A percentile compares a stretch with the other conserved stretches of the same genome.
Conservation (phyloP, 2,113 vertebrate species). For the Amia ocellicauda region DNA sequence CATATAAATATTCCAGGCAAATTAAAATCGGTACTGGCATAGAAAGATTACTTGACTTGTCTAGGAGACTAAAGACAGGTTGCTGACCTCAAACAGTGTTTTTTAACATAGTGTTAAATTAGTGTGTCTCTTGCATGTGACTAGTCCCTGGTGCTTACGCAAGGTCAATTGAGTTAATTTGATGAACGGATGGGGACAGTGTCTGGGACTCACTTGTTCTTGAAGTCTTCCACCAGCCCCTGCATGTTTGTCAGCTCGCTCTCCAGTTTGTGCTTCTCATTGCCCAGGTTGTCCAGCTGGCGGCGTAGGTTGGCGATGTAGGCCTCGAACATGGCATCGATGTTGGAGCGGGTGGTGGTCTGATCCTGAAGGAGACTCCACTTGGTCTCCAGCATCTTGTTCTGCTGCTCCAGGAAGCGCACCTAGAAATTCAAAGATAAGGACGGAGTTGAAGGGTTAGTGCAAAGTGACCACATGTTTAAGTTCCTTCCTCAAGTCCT, state of each 20-base stretch:
- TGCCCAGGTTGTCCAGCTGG: constrained; percentile 75
- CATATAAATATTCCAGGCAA: no score
- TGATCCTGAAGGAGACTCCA: constrained; percentile 89
- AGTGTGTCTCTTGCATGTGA: no score
- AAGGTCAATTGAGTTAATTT: no score
- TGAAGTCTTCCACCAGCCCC: constrained; percentile 86
- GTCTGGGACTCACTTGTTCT: constrained; percentile 79
- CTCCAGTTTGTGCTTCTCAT: constrained; percentile 80
- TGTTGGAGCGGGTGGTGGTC: constrained; percentile 66
- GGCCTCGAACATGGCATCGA: constrained; percentile 80
- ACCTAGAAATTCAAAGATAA: constrained; percentile 60
- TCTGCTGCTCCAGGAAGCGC: constrained; percentile 94
- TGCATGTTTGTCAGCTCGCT: constrained; percentile 84
- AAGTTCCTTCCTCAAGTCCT: no score
- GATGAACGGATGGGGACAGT: no score
- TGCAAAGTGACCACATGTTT: no score
- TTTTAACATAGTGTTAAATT: no score
- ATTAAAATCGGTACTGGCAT: no score
- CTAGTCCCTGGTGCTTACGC: no score
- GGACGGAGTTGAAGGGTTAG: neutral
- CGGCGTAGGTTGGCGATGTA: constrained; percentile 78
- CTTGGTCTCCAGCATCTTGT: constrained; percentile 96
- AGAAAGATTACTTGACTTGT: no score
- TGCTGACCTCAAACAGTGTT: no score
- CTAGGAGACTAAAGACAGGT: no score